Evolutionary conservation across 2,888 invertebrate species (phyloP), one percentile per base, ranked within the genome.

Genomic region (Alloplasta piceator): DNA sequence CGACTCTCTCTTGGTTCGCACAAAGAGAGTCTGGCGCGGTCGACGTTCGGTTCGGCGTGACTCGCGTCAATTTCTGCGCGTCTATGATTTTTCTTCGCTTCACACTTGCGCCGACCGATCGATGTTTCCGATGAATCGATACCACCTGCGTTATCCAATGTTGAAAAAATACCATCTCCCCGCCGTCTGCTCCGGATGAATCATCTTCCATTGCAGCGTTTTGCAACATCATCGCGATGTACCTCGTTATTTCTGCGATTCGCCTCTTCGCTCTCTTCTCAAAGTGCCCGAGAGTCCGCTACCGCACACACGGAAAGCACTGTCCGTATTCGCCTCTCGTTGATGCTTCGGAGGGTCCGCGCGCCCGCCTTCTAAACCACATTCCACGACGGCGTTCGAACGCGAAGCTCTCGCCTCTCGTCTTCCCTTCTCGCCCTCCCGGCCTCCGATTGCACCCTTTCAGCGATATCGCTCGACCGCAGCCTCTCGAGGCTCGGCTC

Each of bases 311-410:
- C 26, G 26, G 26, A 26, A 3, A 26, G 26, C 43, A 60, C 6
- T 14, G 43, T 26, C 26, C 14, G 41, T 46, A 36, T 26, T 36
- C 50, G 46, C 63, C 55, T 39, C 39, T 38, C 70, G 56, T 9
- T 64, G 64, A 71, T 41, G 70, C 64, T 70, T 48, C 10, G 48
- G 56, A 39, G 71, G 63, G 55, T 56, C 52, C 68, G 67, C 56
- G 56, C 60, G 56, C 70, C 67, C 73, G 78, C 77, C 78, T 78
- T 82, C 82, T 78, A 77, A 83, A 80, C 82, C 83, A 52, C 82
- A 83, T 83, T 83, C 83, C 82, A 64, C 80, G 78, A 61, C 75
- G 73, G 72, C 76, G 83, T 76, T 80, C 80, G 67, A 80, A 83
- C 82, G 82, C 72, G 76, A 82, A 83, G 63, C 72, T 72, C 78